These are phyloP conservation scores for Deilephila elpenor DNA, from an alignment of 2,888 invertebrate genomes.

Conservation along the genomic window DNA sequence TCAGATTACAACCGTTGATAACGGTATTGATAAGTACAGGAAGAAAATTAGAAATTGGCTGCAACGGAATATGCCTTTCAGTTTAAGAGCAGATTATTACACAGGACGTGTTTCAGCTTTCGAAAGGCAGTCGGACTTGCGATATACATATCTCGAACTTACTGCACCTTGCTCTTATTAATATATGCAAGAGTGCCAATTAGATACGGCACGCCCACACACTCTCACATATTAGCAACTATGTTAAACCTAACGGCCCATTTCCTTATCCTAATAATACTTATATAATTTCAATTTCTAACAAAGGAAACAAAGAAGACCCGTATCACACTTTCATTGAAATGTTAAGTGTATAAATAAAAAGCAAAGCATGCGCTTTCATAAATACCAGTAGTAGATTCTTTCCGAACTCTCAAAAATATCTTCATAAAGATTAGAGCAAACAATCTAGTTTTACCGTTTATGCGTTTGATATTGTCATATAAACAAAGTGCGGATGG, in stretches of 20 bases:
- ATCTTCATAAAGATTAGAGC: constrained; percentile 21
- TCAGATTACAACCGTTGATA: constrained; percentile 52
- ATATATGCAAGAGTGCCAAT: constrained; percentile 77
- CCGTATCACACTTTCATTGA: neutral
- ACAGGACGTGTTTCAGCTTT: constrained; percentile 70
- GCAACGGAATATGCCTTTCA: constrained; percentile 67
- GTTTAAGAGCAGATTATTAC: constrained; percentile 66
- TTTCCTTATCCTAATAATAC: neutral
- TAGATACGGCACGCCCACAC: constrained; percentile 68
- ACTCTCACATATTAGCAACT: neutral
- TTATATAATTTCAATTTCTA: neutral
- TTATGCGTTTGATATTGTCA: constrained; percentile 4
- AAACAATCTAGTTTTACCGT: constrained; percentile 16
- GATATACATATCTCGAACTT: constrained; percentile 59
- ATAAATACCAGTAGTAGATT: constrained; percentile 6
- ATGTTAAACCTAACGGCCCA: neutral
- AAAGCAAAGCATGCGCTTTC: constrained; percentile 10
- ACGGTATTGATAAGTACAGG: constrained; percentile 33
- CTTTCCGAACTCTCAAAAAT: neutral
- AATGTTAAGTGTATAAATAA: neutral
- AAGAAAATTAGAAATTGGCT: constrained; percentile 66
- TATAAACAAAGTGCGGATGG: neutral
- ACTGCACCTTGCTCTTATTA: constrained; percentile 60
- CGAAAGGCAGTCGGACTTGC: constrained; percentile 60
- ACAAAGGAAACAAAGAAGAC: neutral